A percentile compares a stretch with the other conserved stretches of the same genome.
Evolutionary conservation across 2,113 vertebrate species (phyloP).

Genomic region (Pygoscelis antarcticus): DNA sequence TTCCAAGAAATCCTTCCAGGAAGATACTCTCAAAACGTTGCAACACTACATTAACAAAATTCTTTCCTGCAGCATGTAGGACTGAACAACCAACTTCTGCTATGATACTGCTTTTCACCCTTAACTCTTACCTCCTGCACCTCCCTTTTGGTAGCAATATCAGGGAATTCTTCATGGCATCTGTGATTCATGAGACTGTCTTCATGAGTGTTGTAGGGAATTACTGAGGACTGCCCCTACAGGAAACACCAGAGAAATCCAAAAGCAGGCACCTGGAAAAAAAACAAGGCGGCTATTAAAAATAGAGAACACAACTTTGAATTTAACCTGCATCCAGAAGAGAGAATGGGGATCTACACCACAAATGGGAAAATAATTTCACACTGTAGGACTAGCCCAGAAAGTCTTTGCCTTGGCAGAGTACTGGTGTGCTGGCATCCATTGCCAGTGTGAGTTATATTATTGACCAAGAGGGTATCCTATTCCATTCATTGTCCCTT

Average conservation of each 20-base stretch:
- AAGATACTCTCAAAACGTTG: not conserved
- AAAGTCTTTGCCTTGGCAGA: not conserved
- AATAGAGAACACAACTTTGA: not conserved
- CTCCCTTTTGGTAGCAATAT: not conserved
- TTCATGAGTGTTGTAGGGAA: not conserved
- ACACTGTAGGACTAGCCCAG: not conserved
- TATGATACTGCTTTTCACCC: not conserved
- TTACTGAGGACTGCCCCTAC: not conserved
- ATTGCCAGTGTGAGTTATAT: not conserved
- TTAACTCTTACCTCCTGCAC: not conserved
- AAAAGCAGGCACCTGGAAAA: not conserved
- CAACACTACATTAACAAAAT: not conserved
- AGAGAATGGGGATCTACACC: not conserved
- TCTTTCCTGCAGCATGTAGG: not conserved
- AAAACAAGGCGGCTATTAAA: not conserved
- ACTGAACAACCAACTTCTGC: not conserved
- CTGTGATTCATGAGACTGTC: constrained; percentile 24
- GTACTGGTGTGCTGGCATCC: not conserved
- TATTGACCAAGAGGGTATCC: not conserved
- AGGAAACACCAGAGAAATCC: not conserved
- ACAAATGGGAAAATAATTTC: constrained; percentile 4
- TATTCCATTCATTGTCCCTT: not conserved
- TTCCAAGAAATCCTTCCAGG: not conserved
- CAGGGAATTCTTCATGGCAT: constrained; percentile 14
- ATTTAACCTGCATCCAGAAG: not conserved